A percentile compares a stretch with the other conserved stretches of the same genome.
Conservation (phyloP, 2,113 vertebrate genomes). For the Spilogale gracilis region DNA sequence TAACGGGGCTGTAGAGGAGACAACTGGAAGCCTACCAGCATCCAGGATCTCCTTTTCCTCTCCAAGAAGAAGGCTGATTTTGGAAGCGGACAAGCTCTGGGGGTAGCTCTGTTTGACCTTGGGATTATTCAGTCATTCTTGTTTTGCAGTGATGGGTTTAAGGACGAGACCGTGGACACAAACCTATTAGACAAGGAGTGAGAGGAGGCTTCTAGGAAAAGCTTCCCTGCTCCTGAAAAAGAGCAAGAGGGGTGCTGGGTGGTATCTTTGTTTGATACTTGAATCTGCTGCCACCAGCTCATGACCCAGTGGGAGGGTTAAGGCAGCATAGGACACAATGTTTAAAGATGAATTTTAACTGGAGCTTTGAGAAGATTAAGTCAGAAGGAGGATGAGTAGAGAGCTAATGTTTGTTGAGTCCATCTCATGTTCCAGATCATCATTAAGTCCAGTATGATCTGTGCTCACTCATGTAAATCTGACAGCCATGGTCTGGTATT, state of each 20-base stretch:
- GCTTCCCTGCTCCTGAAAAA: not conserved
- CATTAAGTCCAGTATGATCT: not conserved
- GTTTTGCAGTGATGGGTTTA: not conserved
- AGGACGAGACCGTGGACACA: not conserved
- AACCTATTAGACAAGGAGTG: not conserved
- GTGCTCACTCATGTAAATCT: not conserved
- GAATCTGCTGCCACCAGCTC: not conserved
- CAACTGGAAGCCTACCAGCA: not conserved
- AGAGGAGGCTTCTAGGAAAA: not conserved
- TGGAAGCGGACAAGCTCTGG: not conserved
- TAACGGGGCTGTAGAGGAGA: not conserved
- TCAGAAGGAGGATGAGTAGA: not conserved
- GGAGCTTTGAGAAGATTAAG: not conserved
- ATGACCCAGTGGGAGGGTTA: not conserved
- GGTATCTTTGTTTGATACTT: not conserved
- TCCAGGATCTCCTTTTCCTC: not conserved
- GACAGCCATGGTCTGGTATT: not conserved
- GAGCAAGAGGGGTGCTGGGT: not conserved
- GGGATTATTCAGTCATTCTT: not conserved
- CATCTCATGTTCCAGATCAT: not conserved
- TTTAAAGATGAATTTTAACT: not conserved
- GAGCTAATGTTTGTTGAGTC: not conserved
- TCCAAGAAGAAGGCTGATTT: not conserved
- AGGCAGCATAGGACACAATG: not conserved
- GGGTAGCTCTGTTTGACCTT: not conserved